phyloP scores from a whole-genome alignment of 1,140 invertebrate genomes.

The Pemphigus obesinymphae region DNA sequence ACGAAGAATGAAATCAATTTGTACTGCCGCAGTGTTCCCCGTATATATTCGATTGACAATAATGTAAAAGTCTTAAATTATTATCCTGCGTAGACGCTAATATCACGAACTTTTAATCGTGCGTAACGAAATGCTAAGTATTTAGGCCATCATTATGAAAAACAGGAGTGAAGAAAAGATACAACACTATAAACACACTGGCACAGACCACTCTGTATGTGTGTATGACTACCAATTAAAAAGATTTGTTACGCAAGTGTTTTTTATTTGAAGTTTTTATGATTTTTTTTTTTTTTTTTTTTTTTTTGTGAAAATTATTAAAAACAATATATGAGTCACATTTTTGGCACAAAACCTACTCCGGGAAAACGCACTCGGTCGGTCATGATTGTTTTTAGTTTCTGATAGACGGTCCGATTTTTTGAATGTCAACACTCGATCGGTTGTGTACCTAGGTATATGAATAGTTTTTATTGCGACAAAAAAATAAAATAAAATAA shows the following conservation, averaged over 20 bases:
- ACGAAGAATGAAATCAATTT: too few species aligned
- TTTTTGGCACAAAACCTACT: neutral
- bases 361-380: neutral
- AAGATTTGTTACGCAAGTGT: too few species aligned
- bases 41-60: neutral
- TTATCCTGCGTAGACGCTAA: neutral
- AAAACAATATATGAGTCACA: slow-evolving; percentile 31
- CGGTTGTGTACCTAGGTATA: neutral
- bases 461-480: neutral
- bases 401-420: neutral
- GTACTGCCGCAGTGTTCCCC: too few species aligned
- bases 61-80: slow-evolving; percentile 12
- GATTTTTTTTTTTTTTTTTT: neutral
- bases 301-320: neutral
- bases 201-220: too few species aligned
- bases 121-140: neutral
- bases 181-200: neutral
- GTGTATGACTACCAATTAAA: too few species aligned
- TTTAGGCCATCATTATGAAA: neutral
- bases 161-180: neutral
- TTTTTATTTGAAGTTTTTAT: neutral
- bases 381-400: neutral
- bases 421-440: neutral
- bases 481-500: too few species aligned
- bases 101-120: slow-evolving; percentile 8